Evolutionary conservation across 2,113 vertebrate genomes (phyloP).

Genomic region (Psephotus haematonotus): DNA sequence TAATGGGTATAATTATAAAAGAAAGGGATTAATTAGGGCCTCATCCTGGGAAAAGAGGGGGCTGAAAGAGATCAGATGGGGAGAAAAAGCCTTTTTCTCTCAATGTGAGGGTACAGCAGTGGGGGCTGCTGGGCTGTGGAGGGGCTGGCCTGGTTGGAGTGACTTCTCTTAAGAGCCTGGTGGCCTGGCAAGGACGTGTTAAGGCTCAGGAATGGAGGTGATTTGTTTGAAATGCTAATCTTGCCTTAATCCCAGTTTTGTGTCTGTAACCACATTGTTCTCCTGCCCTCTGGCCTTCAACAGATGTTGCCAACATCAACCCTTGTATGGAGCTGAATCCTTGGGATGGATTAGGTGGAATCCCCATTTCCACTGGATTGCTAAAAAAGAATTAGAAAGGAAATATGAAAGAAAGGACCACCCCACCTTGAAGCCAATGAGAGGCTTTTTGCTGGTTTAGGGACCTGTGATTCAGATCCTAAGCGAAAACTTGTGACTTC

Average conservation of each 20-base stretch:
- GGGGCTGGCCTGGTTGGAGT: not conserved
- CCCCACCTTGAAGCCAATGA: not conserved
- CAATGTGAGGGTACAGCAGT: not conserved
- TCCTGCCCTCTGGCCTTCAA: not conserved
- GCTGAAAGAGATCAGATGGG: not conserved
- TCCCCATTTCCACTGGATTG: not conserved
- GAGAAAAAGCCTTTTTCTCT: not conserved
- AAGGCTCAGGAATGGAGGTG: not conserved
- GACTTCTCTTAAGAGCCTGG: not conserved
- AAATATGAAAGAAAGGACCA: not conserved
- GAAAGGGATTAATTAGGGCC: slow-evolving; percentile 27
- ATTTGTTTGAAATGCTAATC: not conserved
- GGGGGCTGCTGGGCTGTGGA: not conserved
- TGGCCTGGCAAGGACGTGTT: not conserved
- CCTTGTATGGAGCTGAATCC: not conserved
- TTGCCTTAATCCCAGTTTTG: not conserved
- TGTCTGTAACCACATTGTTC: not conserved
- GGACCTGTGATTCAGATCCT: not conserved
- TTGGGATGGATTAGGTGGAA: not conserved
- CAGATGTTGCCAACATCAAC: not conserved
- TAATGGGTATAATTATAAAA: slow-evolving; percentile 59
- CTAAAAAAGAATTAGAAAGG: not conserved
- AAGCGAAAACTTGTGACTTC: not conserved
- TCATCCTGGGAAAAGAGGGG: slow-evolving; percentile 58
- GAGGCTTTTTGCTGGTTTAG: not conserved